phyloP scores from a whole-genome alignment of 2,797 vertebrate genomes.

The Echiichthys vipera region DNA sequence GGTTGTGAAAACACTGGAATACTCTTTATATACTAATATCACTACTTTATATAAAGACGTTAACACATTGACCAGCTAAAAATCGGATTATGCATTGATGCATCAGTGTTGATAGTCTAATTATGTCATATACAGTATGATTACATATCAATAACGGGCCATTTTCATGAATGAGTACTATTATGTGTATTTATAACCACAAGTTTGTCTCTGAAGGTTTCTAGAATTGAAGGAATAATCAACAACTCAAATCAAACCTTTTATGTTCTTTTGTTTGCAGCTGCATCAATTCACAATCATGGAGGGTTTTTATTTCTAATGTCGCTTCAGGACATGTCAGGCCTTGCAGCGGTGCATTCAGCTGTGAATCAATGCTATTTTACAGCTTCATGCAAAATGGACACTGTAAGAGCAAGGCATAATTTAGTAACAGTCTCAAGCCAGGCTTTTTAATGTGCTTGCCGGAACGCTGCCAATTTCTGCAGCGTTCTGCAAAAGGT shows the following conservation, averaged over 20 bases:
- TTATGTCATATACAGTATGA: not conserved
- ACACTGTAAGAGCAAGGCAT: conserved; percentile 60
- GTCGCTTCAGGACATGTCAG: conserved; percentile 1
- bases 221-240: conserved; percentile 8
- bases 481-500: conserved; percentile 69
- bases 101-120: not conserved
- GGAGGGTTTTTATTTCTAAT: conserved; percentile 12
- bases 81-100: not conserved
- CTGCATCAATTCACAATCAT: conserved; percentile 7
- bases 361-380: conserved; percentile 54
- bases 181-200: conserved; percentile 12
- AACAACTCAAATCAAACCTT: conserved; percentile 21
- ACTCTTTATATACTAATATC: too few relatives aligned
- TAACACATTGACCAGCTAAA: not conserved
- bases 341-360: conserved; percentile 31
- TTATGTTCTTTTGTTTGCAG: conserved; percentile 15
- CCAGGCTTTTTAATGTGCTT: conserved; percentile 64
- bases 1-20: not conserved
- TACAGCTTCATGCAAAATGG: conserved; percentile 66
- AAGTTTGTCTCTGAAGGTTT: not conserved
- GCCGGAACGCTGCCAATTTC: conserved; percentile 62
- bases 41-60: not conserved
- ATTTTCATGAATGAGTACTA: conserved; percentile 13
- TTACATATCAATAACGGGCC: not conserved
- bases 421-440: conserved; percentile 60